Conservation (phyloP, 2,888 invertebrate genomes). For the Tinea trinotella region DNA sequence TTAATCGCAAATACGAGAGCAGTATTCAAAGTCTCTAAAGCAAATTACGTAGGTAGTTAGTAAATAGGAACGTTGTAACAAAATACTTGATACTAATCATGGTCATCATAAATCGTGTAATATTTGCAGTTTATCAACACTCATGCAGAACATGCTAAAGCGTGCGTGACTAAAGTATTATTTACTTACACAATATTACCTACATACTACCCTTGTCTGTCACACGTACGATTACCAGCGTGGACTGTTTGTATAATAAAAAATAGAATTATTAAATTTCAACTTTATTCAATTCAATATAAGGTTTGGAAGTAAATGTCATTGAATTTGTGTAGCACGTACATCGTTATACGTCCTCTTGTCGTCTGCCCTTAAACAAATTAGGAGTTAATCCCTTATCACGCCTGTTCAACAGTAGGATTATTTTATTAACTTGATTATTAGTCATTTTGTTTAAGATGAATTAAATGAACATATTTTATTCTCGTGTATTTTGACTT, state of each 20-base stretch:
- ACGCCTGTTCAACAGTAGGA: constrained; percentile 46
- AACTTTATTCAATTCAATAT: not conserved
- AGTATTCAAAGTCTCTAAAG: not conserved
- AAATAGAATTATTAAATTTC: not conserved
- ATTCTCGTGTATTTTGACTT: too few species aligned
- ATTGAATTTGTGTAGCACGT: not conserved
- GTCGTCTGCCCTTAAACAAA: constrained; percentile 36
- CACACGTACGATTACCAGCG: constrained; percentile 17
- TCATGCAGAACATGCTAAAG: constrained; percentile 9
- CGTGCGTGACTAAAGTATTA: constrained; percentile 16
- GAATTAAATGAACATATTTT: not conserved
- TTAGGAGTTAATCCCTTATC: constrained; percentile 41
- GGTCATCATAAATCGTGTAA: not conserved
- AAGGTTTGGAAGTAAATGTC: not conserved
- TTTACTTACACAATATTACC: constrained; percentile 8
- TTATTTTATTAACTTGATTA: constrained; percentile 36
- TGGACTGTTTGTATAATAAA: not conserved
- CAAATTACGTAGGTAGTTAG: not conserved
- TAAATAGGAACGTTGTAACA: not conserved
- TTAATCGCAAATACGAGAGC: not conserved
- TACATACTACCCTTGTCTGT: constrained; percentile 18
- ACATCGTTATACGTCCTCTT: constrained; percentile 23
- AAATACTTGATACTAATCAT: not conserved
- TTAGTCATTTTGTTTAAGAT: not conserved
- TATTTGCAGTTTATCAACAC: not conserved